Conservation (phyloP, 2,113 vertebrate species). For the Gymnarchus niloticus region DNA sequence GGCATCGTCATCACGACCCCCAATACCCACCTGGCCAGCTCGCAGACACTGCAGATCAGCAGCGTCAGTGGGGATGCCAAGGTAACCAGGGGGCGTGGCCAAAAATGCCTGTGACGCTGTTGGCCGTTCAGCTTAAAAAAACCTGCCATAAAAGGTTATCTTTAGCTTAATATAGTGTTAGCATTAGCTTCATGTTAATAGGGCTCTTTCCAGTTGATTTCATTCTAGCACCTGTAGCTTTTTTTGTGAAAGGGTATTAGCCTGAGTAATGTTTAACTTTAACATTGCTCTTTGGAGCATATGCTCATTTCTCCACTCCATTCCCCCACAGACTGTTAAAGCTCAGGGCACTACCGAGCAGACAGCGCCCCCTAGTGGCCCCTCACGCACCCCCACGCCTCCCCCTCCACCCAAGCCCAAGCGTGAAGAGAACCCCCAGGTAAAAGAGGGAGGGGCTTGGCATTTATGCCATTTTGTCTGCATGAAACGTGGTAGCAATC, state of each 20-base stretch:
- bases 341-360: constrained; percentile 70
- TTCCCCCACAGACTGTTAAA: constrained; percentile 65
- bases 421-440: constrained; percentile 93
- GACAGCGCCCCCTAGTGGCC: constrained; percentile 54
- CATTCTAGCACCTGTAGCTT: not conserved
- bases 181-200: not conserved
- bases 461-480: not conserved
- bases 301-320: too few relatives aligned
- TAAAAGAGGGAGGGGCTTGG: constrained; percentile 40
- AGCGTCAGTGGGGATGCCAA: constrained; percentile 84
- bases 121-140: too few relatives aligned
- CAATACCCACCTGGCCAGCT: constrained; percentile 70
- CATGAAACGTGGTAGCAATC: too few relatives aligned
- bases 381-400: constrained; percentile 50
- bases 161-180: not conserved
- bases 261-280: not conserved
- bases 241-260: too few relatives aligned
- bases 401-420: constrained; percentile 78
- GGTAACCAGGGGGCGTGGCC: constrained; percentile 54
- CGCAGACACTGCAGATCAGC: constrained; percentile 90
- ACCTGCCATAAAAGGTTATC: too few relatives aligned
- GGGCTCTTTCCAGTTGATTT: too few relatives aligned
- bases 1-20: constrained; percentile 91
- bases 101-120: not conserved
- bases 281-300: too few relatives aligned